Conservation (phyloP, 2,797 vertebrate genomes). For the Poeciliopsis infans region DNA sequence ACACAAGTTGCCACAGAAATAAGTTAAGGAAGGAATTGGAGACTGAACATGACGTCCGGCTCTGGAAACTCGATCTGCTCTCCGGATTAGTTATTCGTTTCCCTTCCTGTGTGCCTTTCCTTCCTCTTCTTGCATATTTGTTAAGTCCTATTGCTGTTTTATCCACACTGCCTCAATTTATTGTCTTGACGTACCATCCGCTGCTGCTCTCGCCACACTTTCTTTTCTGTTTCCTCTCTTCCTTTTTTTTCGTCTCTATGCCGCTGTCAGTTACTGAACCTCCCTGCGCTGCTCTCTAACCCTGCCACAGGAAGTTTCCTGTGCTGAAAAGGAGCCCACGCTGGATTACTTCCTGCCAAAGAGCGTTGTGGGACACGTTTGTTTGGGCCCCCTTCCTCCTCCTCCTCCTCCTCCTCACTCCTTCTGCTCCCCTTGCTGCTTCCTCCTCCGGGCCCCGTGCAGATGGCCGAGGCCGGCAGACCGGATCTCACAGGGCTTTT, state of each 20-base stretch:
- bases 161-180: constrained; percentile 10
- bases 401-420: constrained; percentile 37
- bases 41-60: constrained; percentile 9
- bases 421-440: constrained; percentile 61
- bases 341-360: constrained; percentile 89
- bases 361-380: constrained; percentile 85
- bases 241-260: constrained; percentile 29
- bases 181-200: constrained; percentile 11
- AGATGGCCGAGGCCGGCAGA: constrained; percentile 74
- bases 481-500: constrained; percentile 76
- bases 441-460: constrained; percentile 76
- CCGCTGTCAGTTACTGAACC: constrained; percentile 63
- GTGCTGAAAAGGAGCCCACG: constrained; percentile 85
- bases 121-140: constrained; percentile 26
- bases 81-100: constrained; percentile 32
- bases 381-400: constrained; percentile 68
- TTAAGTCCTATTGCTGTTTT: constrained; percentile 20
- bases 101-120: constrained; percentile 50
- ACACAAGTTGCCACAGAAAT: background rate
- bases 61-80: constrained; percentile 16
- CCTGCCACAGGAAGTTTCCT: constrained; percentile 92
- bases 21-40: background rate
- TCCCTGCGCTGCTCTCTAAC: constrained; percentile 62
- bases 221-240: constrained; percentile 50
- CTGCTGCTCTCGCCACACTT: constrained; percentile 29